Percentiles rank a stretch among this genome's conserved stretches.
Evolutionary conservation across 2,888 invertebrate species (phyloP).

Genomic region (Furcula furcula): DNA sequence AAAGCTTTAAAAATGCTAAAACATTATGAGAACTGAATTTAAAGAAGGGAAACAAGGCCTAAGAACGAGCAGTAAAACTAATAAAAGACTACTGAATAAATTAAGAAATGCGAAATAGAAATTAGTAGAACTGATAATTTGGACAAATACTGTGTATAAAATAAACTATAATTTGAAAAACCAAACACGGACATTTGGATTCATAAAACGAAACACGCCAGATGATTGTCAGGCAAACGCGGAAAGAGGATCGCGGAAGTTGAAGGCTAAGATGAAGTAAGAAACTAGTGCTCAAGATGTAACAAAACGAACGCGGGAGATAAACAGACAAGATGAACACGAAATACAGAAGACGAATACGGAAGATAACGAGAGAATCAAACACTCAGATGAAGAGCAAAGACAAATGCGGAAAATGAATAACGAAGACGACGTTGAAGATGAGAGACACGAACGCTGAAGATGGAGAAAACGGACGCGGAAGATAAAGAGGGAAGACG

Average conservation of each 20-base stretch:
- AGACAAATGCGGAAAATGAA: neutral
- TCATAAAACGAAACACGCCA: neutral
- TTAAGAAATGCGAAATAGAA: too few species aligned
- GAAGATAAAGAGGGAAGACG: constrained; percentile 7
- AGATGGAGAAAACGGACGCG: neutral
- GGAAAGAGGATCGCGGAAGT: neutral
- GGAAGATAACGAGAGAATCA: constrained; percentile 4
- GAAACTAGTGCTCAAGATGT: neutral
- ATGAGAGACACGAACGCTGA: too few species aligned
- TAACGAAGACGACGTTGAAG: constrained; percentile 11
- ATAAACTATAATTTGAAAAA: constrained; percentile 9
- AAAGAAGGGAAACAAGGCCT: too few species aligned
- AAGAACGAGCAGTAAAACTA: too few species aligned
- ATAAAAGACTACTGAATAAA: too few species aligned
- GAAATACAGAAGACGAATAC: constrained; percentile 1
- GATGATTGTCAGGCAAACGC: neutral
- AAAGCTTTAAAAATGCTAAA: too few species aligned
- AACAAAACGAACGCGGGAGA: constrained; percentile 1
- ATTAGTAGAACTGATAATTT: too few species aligned
- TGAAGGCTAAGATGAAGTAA: neutral
- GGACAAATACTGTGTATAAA: too few species aligned
- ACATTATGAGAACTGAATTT: too few species aligned
- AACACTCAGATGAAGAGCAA: constrained; percentile 8
- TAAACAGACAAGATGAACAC: constrained; percentile 9
- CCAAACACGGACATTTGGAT: constrained; percentile 9